A percentile compares a stretch with the other conserved stretches of the same genome.
phyloP scores from a whole-genome alignment of 2,113 vertebrate genomes.

The Agelaius tricolor region DNA sequence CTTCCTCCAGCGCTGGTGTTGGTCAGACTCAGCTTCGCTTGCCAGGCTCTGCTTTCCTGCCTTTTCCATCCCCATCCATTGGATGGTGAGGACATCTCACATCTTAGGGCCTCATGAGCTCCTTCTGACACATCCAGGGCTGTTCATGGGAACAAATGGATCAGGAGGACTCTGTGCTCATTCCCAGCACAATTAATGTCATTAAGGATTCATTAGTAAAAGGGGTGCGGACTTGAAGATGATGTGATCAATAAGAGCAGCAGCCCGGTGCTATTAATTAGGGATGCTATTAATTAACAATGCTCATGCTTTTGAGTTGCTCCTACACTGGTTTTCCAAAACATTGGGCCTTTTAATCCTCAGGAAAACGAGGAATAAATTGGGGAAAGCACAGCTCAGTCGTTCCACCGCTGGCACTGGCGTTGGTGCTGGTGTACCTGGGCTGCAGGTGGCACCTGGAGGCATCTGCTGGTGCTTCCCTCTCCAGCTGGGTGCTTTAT shows the following conservation, averaged over 20 bases:
- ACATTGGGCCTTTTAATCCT: not conserved
- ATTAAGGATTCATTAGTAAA: not conserved
- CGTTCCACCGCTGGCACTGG: not conserved
- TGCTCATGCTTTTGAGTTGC: not conserved
- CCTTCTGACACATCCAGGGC: accelerated
- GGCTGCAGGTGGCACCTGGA: not conserved
- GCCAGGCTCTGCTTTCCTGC: not conserved
- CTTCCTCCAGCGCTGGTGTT: not conserved
- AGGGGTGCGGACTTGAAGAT: not conserved
- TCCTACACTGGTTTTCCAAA: not conserved
- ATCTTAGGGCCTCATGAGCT: not conserved
- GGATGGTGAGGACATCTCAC: not conserved
- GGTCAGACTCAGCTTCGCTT: accelerated
- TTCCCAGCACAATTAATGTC: not conserved
- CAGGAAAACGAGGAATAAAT: not conserved
- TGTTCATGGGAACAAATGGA: accelerated
- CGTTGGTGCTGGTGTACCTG: not conserved
- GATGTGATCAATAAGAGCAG: not conserved
- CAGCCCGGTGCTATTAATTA: not conserved
- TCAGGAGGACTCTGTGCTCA: not conserved
- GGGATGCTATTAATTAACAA: not conserved
- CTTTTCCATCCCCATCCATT: accelerated
- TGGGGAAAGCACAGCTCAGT: not conserved
- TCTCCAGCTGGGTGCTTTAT: accelerated
- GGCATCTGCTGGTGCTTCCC: not conserved